Evolutionary conservation across 2,113 vertebrate species (phyloP).

Genomic region (Cynocephalus volans): DNA sequence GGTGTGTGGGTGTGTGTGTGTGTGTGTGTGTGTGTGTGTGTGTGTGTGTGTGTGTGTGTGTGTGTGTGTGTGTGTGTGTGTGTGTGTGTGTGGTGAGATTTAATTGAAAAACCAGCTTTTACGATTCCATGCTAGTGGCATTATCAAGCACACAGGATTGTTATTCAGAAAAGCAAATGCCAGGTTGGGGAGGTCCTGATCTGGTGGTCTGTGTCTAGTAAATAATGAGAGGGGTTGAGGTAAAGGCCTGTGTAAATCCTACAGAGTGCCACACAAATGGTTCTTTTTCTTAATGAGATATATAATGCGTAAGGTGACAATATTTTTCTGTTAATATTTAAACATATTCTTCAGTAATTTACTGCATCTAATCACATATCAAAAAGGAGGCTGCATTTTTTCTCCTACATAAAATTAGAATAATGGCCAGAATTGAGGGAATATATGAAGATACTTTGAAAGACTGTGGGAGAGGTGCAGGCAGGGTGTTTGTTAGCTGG

Average conservation of each 20-base stretch:
- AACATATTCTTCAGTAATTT: constrained; percentile 32
- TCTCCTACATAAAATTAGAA: background rate
- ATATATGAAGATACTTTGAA: background rate
- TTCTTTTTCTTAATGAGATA: constrained; percentile 7
- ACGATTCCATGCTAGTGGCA: background rate
- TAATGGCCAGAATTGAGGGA: background rate
- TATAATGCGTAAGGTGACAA: background rate
- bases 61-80: background rate
- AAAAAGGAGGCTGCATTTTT: constrained; percentile 18
- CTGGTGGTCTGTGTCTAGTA: background rate
- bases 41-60: background rate
- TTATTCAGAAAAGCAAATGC: background rate
- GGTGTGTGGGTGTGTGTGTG: background rate
- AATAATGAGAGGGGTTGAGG: background rate
- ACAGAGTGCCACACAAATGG: background rate
- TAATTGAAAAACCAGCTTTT: background rate
- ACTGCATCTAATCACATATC: background rate
- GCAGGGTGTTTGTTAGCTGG: background rate
- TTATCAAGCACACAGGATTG: background rate
- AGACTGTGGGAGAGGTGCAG: background rate
- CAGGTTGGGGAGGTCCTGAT: background rate
- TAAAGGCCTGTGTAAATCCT: background rate
- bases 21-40: background rate
- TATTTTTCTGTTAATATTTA: constrained; percentile 29
- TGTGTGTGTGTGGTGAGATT: background rate